Conservation (phyloP, 2,113 vertebrate genomes). For the Coracopsis vasa region DNA sequence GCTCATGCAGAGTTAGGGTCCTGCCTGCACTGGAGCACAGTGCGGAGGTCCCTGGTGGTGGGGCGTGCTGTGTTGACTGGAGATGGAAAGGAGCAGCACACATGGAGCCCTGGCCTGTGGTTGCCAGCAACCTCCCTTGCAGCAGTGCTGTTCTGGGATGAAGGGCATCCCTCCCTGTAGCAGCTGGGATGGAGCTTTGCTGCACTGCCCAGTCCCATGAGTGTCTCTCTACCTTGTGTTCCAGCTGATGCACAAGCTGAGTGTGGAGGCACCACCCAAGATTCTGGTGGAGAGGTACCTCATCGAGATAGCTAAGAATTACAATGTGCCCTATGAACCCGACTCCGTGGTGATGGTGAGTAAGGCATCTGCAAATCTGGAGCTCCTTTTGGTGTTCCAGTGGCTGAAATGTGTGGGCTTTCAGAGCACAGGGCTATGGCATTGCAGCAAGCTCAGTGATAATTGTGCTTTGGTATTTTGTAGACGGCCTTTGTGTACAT, state of each 20-base stretch:
- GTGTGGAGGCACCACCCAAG: constrained; percentile 94
- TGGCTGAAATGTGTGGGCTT: not conserved
- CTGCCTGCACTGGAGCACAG: not conserved
- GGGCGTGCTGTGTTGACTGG: not conserved
- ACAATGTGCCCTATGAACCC: constrained; percentile 95
- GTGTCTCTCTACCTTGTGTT: not conserved
- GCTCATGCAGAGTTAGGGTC: not conserved
- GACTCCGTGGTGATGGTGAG: constrained; percentile 95
- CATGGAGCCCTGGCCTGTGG: not conserved
- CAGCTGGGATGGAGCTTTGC: not conserved
- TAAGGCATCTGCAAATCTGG: not conserved
- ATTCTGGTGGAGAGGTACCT: constrained; percentile 97
- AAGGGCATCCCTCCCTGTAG: not conserved
- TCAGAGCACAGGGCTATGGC: not conserved
- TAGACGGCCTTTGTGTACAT: not conserved
- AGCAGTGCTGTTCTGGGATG: not conserved
- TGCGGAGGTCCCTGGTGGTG: not conserved
- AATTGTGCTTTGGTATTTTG: not conserved
- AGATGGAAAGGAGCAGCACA: not conserved
- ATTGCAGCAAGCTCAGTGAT: not conserved
- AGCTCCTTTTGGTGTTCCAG: not conserved
- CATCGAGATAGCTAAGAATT: constrained; percentile 99
- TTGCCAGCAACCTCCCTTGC: not conserved
- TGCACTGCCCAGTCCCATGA: fast-evolving
- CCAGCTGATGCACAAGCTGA: constrained; percentile 96